phyloP scores from a whole-genome alignment of 2,113 vertebrate species.

The Tauraco erythrolophus region DNA sequence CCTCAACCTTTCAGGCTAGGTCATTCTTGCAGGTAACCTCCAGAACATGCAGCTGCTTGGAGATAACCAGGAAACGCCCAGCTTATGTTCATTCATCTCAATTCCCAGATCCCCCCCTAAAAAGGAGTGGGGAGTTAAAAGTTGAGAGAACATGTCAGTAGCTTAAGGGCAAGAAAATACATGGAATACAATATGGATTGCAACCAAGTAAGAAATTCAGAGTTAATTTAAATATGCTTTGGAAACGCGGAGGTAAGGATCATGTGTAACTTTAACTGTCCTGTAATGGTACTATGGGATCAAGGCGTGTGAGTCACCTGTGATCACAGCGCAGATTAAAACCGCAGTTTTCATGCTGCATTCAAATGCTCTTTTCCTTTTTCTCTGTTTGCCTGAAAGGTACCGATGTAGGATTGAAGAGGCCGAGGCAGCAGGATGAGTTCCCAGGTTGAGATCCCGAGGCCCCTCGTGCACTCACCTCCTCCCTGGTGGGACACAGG shows the following conservation, averaged over 20 bases:
- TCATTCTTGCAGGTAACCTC: background rate
- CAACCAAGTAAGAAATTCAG: background rate
- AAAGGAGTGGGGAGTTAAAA: background rate
- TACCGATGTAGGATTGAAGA: accelerated
- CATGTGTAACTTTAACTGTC: background rate
- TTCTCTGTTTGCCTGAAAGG: background rate
- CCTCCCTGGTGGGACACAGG: no score
- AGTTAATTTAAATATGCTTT: background rate
- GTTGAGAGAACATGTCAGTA: background rate
- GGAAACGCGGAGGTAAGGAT: background rate
- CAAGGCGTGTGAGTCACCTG: no score
- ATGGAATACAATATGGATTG: background rate
- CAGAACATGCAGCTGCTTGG: background rate
- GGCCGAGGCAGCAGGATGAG: no score
- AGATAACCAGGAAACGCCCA: background rate
- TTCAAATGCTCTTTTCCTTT: background rate
- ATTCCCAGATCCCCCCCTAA: background rate
- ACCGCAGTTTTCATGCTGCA: background rate
- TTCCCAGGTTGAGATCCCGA: background rate
- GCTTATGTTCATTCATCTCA: accelerated
- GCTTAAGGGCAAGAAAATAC: background rate
- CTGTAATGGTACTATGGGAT: background rate
- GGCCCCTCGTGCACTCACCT: background rate
- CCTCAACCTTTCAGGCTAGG: background rate
- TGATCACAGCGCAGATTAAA: background rate